These are phyloP conservation scores for Drosophila helvetica DNA, from an alignment of 2,888 invertebrate genomes.

Conservation along the genomic window DNA sequence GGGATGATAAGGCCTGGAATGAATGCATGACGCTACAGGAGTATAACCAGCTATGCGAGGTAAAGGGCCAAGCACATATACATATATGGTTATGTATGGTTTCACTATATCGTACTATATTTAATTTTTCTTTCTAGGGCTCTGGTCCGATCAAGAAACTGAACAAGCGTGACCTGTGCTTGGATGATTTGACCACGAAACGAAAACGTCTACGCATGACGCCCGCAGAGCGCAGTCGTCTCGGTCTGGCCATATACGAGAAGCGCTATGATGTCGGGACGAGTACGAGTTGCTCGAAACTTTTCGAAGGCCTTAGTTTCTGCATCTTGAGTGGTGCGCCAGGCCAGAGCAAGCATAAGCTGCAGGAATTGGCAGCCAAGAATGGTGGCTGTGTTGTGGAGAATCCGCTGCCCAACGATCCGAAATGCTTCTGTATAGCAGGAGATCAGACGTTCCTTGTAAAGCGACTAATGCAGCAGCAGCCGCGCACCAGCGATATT, in stretches of 20 bases:
- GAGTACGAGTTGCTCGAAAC: slow-evolving; percentile 69
- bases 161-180: slow-evolving; percentile 85
- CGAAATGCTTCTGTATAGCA: slow-evolving; percentile 86
- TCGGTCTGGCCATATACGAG: slow-evolving; percentile 69
- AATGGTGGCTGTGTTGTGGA: slow-evolving; percentile 89
- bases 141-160: slow-evolving; percentile 85
- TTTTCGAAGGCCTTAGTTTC: slow-evolving; percentile 88
- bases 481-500: slow-evolving; percentile 86
- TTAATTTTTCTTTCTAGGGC: slow-evolving; percentile 44
- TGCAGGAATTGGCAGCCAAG: slow-evolving; percentile 87
- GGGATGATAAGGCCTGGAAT: slow-evolving; percentile 92
- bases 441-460: slow-evolving; percentile 86
- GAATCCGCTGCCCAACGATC: slow-evolving; percentile 85
- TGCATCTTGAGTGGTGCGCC: slow-evolving; percentile 87
- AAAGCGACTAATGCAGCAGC: slow-evolving; percentile 85
- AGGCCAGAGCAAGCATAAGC: slow-evolving; percentile 84
- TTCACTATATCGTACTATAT: not conserved
- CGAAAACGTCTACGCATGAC: slow-evolving; percentile 72
- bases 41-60: slow-evolving; percentile 86
- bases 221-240: slow-evolving; percentile 61
- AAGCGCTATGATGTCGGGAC: slow-evolving; percentile 77
- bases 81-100: not conserved
- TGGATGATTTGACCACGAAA: slow-evolving; percentile 83
- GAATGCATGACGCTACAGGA: slow-evolving; percentile 91
- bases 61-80: slow-evolving; percentile 19